Evolutionary conservation across 37 sponge, comb jelly and placozoan genomes (phyloP).

Genomic region (Beroe forskalii): DNA sequence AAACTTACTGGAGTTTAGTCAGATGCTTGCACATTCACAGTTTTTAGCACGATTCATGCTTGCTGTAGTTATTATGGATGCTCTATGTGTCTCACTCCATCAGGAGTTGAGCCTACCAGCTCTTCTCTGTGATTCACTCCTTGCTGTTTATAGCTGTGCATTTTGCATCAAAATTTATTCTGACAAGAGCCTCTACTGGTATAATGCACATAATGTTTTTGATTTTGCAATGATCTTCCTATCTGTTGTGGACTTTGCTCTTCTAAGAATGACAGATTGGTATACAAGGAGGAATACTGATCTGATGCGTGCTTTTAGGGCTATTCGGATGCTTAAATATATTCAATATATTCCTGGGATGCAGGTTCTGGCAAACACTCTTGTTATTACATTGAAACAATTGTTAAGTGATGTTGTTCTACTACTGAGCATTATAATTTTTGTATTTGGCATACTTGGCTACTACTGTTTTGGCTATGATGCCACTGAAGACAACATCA

Average conservation of each 20-base stretch:
- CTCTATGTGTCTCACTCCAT: background rate
- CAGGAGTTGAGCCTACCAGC: background rate
- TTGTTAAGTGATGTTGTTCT: constrained; percentile 30
- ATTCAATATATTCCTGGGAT: constrained; percentile 2
- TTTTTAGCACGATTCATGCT: background rate
- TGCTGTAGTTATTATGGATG: background rate
- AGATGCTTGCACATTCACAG: background rate
- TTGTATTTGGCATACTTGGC: constrained; percentile 32
- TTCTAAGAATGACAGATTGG: background rate
- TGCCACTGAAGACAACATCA: background rate
- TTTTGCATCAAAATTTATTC: background rate
- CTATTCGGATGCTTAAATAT: background rate
- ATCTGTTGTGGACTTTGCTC: background rate
- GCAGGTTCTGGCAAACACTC: constrained; percentile 10
- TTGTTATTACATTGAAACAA: background rate
- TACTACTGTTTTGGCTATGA: constrained; percentile 22
- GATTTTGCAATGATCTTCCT: background rate
- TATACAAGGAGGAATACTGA: background rate
- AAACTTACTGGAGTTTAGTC: background rate
- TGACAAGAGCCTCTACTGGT: background rate
- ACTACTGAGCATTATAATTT: background rate
- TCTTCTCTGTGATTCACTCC: background rate
- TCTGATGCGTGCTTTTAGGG: constrained; percentile 2
- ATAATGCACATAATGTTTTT: background rate
- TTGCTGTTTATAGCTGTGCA: background rate